Conservation (phyloP, 2,888 invertebrate genomes). For the Parthenolecanium corni region DNA sequence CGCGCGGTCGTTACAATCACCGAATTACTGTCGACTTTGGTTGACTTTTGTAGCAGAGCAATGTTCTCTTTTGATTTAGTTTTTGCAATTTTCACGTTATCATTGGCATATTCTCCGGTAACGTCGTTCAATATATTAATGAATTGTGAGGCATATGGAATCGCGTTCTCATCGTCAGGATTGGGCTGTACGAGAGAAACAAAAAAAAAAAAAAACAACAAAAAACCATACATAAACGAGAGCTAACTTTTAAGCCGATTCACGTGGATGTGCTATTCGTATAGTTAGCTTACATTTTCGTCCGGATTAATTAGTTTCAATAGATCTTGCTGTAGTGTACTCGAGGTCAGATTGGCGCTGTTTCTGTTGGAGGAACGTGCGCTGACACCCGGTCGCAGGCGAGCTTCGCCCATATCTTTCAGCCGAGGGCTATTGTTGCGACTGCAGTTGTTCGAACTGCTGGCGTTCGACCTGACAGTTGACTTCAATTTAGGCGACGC, state of each 20-base stretch:
- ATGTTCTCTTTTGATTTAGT: slow-evolving; percentile 11
- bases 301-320: slow-evolving; percentile 79
- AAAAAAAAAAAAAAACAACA: neutral
- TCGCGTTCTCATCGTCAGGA: neutral
- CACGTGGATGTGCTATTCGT: neutral
- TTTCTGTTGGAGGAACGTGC: slow-evolving; percentile 43
- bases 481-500: slow-evolving; percentile 14
- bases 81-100: slow-evolving; percentile 1
- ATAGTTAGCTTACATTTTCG: slow-evolving; percentile 35
- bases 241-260: too few relatives aligned
- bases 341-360: slow-evolving; percentile 47
- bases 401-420: slow-evolving; percentile 45
- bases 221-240: too few relatives aligned
- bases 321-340: slow-evolving; percentile 68
- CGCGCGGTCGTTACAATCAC: slow-evolving; percentile 50
- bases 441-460: slow-evolving; percentile 27
- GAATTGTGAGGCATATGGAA: neutral
- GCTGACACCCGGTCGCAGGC: slow-evolving; percentile 40
- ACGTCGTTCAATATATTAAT: neutral
- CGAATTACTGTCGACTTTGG: slow-evolving; percentile 6
- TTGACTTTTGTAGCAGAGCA: neutral
- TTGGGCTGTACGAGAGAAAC: too few relatives aligned
- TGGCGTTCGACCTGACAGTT: neutral
- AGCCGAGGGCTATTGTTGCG: slow-evolving; percentile 47
- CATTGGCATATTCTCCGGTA: neutral